These are phyloP conservation scores for Galbula dea DNA, from an alignment of 2,113 vertebrate species.

Conservation along the genomic window DNA sequence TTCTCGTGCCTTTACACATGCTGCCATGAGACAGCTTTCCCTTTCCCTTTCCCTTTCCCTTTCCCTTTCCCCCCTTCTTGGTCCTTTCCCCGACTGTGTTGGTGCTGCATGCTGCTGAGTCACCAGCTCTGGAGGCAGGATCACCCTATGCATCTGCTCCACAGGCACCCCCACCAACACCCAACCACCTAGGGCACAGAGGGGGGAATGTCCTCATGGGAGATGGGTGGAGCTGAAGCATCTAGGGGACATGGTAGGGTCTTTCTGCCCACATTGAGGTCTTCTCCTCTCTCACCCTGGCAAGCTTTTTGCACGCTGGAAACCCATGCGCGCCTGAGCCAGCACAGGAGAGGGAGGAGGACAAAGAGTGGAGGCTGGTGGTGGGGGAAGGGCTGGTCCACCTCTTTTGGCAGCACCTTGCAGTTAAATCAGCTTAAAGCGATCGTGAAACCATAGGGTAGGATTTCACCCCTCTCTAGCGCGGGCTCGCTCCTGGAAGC, in stretches of 20 bases:
- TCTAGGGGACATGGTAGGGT: no score
- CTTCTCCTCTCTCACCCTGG: not conserved
- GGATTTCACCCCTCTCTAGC: not conserved
- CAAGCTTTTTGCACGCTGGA: not conserved
- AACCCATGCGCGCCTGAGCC: fast-evolving
- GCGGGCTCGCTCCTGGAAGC: not conserved
- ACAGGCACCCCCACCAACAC: not conserved
- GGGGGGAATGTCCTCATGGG: fast-evolving
- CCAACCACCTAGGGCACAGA: not conserved
- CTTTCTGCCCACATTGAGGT: not conserved
- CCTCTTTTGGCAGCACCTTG: not conserved
- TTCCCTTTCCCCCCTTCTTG: not conserved
- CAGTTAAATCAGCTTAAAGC: not conserved
- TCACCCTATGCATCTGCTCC: fast-evolving
- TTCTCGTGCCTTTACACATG: not conserved
- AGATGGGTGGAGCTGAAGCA: not conserved
- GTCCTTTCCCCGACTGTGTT: no score
- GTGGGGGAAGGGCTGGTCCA: not conserved
- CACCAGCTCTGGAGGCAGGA: not conserved
- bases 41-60: not conserved
- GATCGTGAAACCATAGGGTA: not conserved
- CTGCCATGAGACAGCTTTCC: fast-evolving
- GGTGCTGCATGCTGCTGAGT: not conserved
- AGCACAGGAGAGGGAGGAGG: fast-evolving
- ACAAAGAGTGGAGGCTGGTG: not conserved